These are phyloP conservation scores for Peromyscus attwateri DNA, from an alignment of 2,797 vertebrate genomes.

Conservation along the genomic window DNA sequence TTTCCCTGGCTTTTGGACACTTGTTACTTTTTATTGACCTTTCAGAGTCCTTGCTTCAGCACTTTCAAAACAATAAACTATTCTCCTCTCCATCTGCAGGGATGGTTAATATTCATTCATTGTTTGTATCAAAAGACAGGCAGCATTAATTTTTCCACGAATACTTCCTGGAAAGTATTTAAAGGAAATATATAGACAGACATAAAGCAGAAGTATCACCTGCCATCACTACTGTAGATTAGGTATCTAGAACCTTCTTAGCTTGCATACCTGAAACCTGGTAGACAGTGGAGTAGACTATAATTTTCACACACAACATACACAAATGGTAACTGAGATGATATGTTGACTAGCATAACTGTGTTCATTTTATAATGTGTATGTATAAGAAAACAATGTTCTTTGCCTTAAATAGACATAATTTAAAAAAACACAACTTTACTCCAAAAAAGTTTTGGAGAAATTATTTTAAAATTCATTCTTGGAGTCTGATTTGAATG, in stretches of 20 bases:
- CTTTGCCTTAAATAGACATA: not conserved
- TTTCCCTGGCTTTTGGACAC: not conserved
- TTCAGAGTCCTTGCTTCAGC: not conserved
- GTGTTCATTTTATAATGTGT: not conserved
- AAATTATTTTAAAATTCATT: conserved; percentile 31
- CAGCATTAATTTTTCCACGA: conserved; percentile 29
- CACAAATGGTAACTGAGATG: not conserved
- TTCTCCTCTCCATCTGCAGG: not conserved
- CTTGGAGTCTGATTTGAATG: conserved; percentile 46
- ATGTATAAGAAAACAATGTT: not conserved
- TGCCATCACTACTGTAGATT: not conserved
- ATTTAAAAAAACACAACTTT: not conserved
- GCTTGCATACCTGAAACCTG: not conserved
- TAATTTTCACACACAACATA: not conserved
- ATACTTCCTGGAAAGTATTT: conserved; percentile 19
- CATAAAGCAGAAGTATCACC: not conserved
- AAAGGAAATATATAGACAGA: not conserved
- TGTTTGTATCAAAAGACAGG: not conserved
- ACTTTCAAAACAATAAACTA: not conserved
- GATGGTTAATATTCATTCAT: not conserved
- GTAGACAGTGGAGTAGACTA: not conserved
- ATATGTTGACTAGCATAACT: not conserved
- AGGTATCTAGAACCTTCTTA: conserved; percentile 1
- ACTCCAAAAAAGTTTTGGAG: not conserved
- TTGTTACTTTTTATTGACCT: conserved; percentile 21